Evolutionary conservation across 2,113 vertebrate genomes (phyloP).

Genomic region (Turnix velox): DNA sequence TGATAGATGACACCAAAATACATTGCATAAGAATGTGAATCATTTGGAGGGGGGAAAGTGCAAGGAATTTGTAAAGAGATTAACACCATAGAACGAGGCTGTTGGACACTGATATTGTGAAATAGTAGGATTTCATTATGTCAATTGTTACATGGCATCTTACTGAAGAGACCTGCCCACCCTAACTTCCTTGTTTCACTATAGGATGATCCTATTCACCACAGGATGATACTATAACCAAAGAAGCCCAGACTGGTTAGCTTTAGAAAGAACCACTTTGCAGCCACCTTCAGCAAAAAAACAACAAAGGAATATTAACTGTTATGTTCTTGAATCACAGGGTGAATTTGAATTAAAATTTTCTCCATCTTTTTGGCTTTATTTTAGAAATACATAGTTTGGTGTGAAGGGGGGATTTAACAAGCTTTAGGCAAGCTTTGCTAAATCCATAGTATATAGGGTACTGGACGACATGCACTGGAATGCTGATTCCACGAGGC

Average conservation of each 20-base stretch:
- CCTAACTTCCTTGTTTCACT: constrained; percentile 15
- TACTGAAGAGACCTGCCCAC: background rate
- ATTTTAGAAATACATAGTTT: constrained; percentile 30
- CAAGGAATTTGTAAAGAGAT: constrained; percentile 3
- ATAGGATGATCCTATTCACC: background rate
- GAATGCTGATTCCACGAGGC: constrained; percentile 25
- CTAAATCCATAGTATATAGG: constrained; percentile 25
- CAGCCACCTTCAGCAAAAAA: background rate
- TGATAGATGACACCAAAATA: constrained; percentile 30
- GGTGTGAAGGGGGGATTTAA: background rate
- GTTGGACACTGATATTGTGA: background rate
- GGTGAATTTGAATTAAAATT: constrained; percentile 10
- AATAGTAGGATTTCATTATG: background rate
- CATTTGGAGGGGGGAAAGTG: background rate
- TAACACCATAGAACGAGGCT: background rate
- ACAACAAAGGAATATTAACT: background rate
- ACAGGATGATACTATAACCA: background rate
- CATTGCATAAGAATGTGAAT: background rate
- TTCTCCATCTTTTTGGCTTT: constrained; percentile 25
- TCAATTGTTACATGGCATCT: background rate
- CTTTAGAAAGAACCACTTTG: background rate
- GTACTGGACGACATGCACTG: constrained; percentile 7
- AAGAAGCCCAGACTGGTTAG: background rate
- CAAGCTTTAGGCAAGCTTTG: constrained; percentile 46
- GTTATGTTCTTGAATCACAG: background rate